phyloP scores from a whole-genome alignment of 2,113 vertebrate species.

The Gymnocephalus cernua region DNA sequence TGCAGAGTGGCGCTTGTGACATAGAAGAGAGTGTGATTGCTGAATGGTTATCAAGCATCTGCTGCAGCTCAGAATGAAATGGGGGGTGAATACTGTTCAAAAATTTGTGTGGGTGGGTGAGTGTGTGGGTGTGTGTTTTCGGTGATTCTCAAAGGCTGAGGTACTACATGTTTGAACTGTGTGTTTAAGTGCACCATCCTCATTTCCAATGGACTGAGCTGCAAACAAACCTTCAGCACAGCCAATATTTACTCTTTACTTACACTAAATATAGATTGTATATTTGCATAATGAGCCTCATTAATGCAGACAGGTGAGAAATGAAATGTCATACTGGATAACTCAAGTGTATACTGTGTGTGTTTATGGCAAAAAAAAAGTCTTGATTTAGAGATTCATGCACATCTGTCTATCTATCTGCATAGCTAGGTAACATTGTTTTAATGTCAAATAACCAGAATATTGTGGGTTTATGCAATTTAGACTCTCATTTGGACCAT shows the following conservation, averaged over 20 bases:
- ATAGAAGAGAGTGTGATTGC: conserved; percentile 71
- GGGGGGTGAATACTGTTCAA: conserved; percentile 34
- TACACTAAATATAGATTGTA: conserved; percentile 18
- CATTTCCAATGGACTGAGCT: conserved; percentile 36
- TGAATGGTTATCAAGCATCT: conserved; percentile 78
- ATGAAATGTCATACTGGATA: neutral
- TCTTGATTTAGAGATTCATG: neutral
- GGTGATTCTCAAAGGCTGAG: conserved; percentile 32
- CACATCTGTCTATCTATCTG: neutral
- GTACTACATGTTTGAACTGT: conserved; percentile 39
- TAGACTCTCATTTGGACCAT: neutral
- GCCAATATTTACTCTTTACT: conserved; percentile 25
- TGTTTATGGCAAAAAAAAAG: neutral
- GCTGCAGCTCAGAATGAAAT: conserved; percentile 67
- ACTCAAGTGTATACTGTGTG: neutral
- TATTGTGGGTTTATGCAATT: neutral
- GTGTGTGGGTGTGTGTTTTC: conserved; percentile 23
- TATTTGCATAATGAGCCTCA: conserved; percentile 6
- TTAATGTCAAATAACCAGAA: neutral
- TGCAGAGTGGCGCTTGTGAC: conserved; percentile 65
- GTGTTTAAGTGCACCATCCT: conserved; percentile 43
- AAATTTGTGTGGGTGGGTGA: conserved; percentile 28
- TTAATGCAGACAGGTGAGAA: conserved; percentile 3
- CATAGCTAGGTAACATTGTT: no score
- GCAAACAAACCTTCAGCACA: conserved; percentile 41